Evolutionary conservation across 2,797 vertebrate genomes (phyloP), one percentile per base, ranked within the genome.

Genomic region (Ptychadena robeensis): DNA sequence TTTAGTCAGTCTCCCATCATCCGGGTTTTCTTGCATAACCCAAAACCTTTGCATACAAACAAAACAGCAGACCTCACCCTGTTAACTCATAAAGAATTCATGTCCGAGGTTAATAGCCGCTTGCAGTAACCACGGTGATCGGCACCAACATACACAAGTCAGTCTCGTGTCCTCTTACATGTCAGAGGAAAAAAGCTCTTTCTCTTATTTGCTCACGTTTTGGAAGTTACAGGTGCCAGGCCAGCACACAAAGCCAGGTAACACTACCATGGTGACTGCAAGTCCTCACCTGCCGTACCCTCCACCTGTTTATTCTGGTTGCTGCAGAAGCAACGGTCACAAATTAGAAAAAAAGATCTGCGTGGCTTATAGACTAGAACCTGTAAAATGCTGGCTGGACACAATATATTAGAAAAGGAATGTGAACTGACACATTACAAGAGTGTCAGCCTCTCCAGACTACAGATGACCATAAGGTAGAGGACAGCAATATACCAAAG

Each of bases 201-300:
- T 90, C 91, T 89, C 87, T 89, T 97, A 94, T 97, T 97, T 96
- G 93, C 93, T 94, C 94, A 94, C 91, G 93, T 94, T n/a, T 93
- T 82, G 87, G 91, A 89, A 90, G 94, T 93, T 96, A 86, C 91
- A 88, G 93, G 94, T 92, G 91, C 82, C 88, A 87, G 88, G 89
- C 87, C 77, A 85, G 85, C 90, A 92, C 89, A 92, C 92, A 95
- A 95, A 96, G 94, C 94, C 91, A 89, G 92, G 89, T 91, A 37
- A 90, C 2, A 92, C 83, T 86, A 86, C 95, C 94, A 93, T 93
- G 91, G 96, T 93, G 93, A 96, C 94, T 86, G 93, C 96, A 91
- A 94, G 96, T 92, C 95, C 88, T 94, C 94, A 95, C 96, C 95
- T 98, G 96, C 94, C 96, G 93, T 93, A 68, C 94, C 91, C 68